These are phyloP conservation scores for Torymus auratus DNA, from an alignment of 2,888 invertebrate species.

Conservation along the genomic window DNA sequence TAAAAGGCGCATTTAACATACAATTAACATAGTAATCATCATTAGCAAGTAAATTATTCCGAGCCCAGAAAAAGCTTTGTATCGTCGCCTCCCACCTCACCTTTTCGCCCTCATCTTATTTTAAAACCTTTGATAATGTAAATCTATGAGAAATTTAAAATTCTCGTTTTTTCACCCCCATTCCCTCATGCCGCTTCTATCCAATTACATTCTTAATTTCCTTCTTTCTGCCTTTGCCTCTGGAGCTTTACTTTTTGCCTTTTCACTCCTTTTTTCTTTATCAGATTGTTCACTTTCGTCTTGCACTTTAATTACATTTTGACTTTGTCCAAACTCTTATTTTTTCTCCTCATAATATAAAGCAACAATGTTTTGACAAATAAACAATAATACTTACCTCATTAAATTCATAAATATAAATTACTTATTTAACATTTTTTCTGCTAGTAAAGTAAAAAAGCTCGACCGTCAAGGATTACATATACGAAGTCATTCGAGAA, in stretches of 20 bases:
- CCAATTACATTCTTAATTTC: constrained; percentile 24
- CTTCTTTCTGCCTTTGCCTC: constrained; percentile 4
- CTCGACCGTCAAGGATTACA: too few relatives aligned
- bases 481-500: too few relatives aligned
- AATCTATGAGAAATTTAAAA: constrained; percentile 1
- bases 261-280: background rate
- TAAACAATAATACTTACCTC: too few relatives aligned
- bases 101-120: background rate
- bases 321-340: background rate
- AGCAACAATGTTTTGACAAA: too few relatives aligned
- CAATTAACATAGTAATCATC: constrained; percentile 10
- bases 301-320: background rate
- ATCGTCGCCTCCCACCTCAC: background rate
- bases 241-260: background rate
- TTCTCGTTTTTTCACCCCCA: background rate
- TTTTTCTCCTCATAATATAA: too few relatives aligned
- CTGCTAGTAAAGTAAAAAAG: too few relatives aligned
- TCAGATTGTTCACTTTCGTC: background rate
- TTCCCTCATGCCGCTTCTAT: background rate
- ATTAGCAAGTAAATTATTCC: background rate
- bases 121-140: constrained; percentile 3
- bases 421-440: too few relatives aligned
- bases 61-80: background rate
- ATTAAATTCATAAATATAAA: too few relatives aligned
- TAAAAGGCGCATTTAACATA: constrained; percentile 1